Evolutionary conservation across 1,140 invertebrate species (phyloP), one percentile per base, ranked within the genome.

Genomic region (Lepidotrigona ventralis): DNA sequence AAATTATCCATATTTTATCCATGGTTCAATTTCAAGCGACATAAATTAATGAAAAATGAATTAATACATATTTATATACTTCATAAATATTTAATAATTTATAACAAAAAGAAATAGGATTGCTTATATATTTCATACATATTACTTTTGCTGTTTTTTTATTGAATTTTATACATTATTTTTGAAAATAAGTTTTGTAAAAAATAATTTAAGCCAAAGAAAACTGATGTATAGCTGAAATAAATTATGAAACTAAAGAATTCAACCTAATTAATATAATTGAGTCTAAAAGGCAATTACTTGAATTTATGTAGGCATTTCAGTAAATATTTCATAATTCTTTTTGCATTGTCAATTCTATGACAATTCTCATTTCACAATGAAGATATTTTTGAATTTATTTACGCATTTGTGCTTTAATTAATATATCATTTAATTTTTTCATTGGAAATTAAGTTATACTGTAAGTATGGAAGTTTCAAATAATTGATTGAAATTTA

Each of bases 401-500:
- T 19, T 68, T 12, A 23, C 19, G 4, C 39, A 39, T 39, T 14
- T 68, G 12, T 39, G 11, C 9, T 39, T 33, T 14, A 14, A 46
- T 17, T 46, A 39, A 46, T n/a, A 15, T 23, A 72, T 2, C 54
- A 26, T n/a, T 39, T 26, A 17, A 58, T 72, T 19, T 4, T 21
- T 46, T 46, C 39, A 51, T 21, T 12, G 23, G 4, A 60, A n/a
- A 60, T 60, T 60, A n/a, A 3, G 12, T 60, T 60, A 60, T 14
- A n/a, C 11, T 60, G 4, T 11, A 58, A 23, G 56, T n/a, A n/a
- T 60, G 8, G 58, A 66, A 73, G 3, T 51, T 64, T 78, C 12
- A 51, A 63, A 72, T 26, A 33, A 72, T 51, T 56, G 51, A 64
- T 64, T 23, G 17, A 74, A 66, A 33, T 73, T 66, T 54, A 39